phyloP scores from a whole-genome alignment of 1,140 invertebrate species.

The Calliphora vicina region DNA sequence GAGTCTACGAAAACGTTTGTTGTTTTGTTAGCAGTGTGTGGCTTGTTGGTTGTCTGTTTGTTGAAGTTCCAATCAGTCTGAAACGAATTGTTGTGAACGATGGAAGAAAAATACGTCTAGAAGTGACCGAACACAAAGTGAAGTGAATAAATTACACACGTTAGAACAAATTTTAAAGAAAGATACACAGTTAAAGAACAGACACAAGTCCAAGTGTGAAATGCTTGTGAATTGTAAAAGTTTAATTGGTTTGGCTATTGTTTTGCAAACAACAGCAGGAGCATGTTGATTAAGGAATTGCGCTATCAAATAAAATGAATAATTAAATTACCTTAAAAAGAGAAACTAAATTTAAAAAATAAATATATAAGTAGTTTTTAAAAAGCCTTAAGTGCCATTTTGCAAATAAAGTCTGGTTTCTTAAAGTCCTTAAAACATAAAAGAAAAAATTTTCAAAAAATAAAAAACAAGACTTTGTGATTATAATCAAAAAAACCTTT shows the following conservation, averaged over 20 bases:
- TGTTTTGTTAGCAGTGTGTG: conserved; percentile 20
- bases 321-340: not conserved
- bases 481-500: conserved; percentile 8
- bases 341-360: not conserved
- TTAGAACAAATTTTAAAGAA: not conserved
- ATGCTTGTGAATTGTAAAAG: not conserved
- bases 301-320: not conserved
- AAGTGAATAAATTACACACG: not conserved
- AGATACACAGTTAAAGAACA: not conserved
- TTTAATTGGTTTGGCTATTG: not conserved
- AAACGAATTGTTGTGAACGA: conserved; percentile 40
- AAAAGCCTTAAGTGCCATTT: conserved; percentile 9
- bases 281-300: not conserved
- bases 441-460: not conserved
- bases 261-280: not conserved
- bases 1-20: not conserved
- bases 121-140: conserved; percentile 16
- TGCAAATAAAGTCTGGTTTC: conserved; percentile 4
- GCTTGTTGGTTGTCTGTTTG: conserved; percentile 38
- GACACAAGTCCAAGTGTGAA: not conserved
- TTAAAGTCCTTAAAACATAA: conserved; percentile 3
- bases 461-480: not conserved
- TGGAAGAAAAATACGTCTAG: conserved; percentile 36
- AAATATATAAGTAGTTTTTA: too few relatives aligned
- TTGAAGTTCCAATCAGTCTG: conserved; percentile 40